Evolutionary conservation across 2,797 vertebrate genomes (phyloP).

Genomic region (Agapornis canus): DNA sequence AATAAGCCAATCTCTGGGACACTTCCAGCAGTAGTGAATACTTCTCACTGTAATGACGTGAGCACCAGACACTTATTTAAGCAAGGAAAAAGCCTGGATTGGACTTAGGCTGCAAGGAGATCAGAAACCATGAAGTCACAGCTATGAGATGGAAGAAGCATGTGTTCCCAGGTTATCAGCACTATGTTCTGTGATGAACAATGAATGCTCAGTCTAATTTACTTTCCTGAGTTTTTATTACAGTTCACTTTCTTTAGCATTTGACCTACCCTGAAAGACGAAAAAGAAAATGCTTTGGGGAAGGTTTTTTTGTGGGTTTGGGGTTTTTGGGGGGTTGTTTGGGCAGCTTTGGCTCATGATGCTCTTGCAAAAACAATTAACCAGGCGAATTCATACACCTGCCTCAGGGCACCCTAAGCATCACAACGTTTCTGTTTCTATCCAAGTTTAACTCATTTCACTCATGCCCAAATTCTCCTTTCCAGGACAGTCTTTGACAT

Average conservation of each 20-base stretch:
- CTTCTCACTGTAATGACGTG: rapidly evolving
- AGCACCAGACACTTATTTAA: neutral
- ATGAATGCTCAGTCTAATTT: neutral
- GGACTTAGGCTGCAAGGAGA: neutral
- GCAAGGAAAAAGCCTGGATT: neutral
- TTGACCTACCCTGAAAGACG: neutral
- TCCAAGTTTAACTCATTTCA: neutral
- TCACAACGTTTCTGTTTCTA: neutral
- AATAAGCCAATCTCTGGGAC: neutral
- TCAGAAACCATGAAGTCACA: neutral
- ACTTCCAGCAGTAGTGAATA: neutral
- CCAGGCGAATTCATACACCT: neutral
- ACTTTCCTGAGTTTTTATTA: neutral
- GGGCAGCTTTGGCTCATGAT: neutral
- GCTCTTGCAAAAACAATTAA: neutral
- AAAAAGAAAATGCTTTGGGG: neutral
- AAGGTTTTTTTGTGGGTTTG: neutral
- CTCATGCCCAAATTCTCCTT: neutral
- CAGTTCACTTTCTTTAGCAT: neutral
- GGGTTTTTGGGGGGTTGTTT: neutral
- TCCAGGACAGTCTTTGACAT: neutral
- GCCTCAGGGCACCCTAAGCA: neutral
- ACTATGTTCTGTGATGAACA: neutral
- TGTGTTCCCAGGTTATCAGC: neutral
- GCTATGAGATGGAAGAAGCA: neutral